Evolutionary conservation across 2,888 invertebrate genomes (phyloP).

Genomic region (Apantesis nais): DNA sequence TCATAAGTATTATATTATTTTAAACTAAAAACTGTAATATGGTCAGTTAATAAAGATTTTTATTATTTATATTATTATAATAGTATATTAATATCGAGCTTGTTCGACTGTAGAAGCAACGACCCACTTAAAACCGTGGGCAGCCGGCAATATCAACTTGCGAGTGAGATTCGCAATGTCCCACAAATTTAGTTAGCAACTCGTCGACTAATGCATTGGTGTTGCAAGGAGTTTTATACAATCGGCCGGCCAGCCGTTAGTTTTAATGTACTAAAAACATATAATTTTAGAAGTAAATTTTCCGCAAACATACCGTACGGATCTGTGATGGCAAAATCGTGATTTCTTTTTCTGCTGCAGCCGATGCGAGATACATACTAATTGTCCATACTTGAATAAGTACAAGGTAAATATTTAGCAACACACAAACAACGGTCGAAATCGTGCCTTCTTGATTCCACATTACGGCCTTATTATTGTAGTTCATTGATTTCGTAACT

Average conservation of each 20-base stretch:
- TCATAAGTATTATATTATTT: no score
- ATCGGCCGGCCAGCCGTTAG: not conserved
- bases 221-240: not conserved
- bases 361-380: conserved; percentile 25
- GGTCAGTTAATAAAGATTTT: no score
- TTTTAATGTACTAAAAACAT: not conserved
- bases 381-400: conserved; percentile 26
- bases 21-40: no score
- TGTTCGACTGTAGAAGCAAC: not conserved
- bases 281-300: not conserved
- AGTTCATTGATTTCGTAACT: conserved; percentile 23
- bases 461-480: conserved; percentile 33
- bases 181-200: not conserved
- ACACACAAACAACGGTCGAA: conserved; percentile 20
- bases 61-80: no score
- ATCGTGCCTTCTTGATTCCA: conserved; percentile 33
- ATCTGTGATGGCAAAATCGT: conserved; percentile 13
- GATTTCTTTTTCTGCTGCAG: conserved; percentile 5
- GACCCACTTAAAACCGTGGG: not conserved
- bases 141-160: not conserved
- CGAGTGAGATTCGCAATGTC: not conserved
- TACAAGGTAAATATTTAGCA: conserved; percentile 46
- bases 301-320: not conserved
- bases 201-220: not conserved
- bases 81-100: not conserved